A percentile compares a stretch with the other conserved stretches of the same genome.
phyloP scores from a whole-genome alignment of 2,797 vertebrate genomes.

The Meda fulgida region DNA sequence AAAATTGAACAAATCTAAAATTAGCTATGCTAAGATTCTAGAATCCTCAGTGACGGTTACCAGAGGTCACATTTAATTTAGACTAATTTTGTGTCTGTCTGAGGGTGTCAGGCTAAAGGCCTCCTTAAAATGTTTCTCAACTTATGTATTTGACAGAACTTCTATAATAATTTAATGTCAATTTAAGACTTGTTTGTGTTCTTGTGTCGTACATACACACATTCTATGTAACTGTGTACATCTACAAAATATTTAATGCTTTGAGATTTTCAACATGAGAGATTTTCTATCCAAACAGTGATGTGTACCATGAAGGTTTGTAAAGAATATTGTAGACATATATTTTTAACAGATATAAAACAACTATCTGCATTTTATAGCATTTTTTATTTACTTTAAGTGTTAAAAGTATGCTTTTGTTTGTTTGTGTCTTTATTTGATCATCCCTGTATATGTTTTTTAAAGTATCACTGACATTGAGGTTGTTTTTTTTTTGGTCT shows the following conservation, averaged over 20 bases:
- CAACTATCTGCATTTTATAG: conserved; percentile 35
- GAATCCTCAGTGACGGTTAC: neutral
- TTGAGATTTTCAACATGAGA: conserved; percentile 21
- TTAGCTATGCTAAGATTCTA: neutral
- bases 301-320: conserved; percentile 46
- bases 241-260: conserved; percentile 23
- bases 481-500: neutral
- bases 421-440: conserved; percentile 23
- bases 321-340: conserved; percentile 35
- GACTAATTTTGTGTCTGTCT: neutral
- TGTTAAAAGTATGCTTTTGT: conserved; percentile 30
- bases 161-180: conserved; percentile 11
- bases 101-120: neutral
- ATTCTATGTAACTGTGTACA: conserved; percentile 4
- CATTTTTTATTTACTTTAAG: conserved; percentile 21
- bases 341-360: conserved; percentile 42
- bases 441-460: conserved; percentile 30
- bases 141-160: conserved; percentile 29
- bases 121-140: neutral
- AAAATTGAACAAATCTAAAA: conserved; percentile 15
- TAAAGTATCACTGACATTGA: neutral
- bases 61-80: neutral
- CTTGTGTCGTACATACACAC: conserved; percentile 53
- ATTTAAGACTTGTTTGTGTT: conserved; percentile 11
- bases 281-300: conserved; percentile 32